A percentile compares a stretch with the other conserved stretches of the same genome.
phyloP scores from a whole-genome alignment of 2,113 vertebrate species.

The Tricholaema leucomelas region DNA sequence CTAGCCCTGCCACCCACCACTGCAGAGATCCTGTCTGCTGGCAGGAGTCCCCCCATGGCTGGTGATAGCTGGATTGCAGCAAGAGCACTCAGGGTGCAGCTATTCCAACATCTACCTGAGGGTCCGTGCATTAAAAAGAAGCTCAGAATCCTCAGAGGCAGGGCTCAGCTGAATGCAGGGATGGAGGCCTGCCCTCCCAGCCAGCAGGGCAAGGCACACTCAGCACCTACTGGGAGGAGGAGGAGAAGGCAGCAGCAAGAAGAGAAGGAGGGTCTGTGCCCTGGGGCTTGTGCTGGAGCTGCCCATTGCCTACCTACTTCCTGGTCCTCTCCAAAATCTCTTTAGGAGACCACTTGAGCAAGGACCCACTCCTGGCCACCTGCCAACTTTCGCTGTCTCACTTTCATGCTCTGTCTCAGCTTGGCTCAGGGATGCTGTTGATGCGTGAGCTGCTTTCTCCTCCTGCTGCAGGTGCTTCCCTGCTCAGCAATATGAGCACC shows the following conservation, averaged over 20 bases:
- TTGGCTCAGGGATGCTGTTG: background rate
- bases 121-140: background rate
- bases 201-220: background rate
- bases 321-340: background rate
- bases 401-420: background rate
- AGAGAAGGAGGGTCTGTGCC: background rate
- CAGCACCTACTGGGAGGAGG: background rate
- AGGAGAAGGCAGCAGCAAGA: background rate
- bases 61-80: background rate
- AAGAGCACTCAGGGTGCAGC: background rate
- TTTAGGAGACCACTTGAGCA: background rate
- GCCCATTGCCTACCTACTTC: background rate
- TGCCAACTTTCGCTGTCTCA: background rate
- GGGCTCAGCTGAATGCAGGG: background rate
- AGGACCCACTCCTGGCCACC: background rate
- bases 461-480: conserved; percentile 42
- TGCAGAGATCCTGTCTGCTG: background rate
- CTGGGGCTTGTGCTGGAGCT: background rate
- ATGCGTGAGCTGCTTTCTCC: background rate
- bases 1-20: background rate
- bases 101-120: background rate
- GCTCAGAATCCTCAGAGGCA: background rate
- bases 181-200: background rate
- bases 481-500: background rate
- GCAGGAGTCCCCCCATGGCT: background rate